Percentiles rank a stretch among this genome's conserved stretches.
Evolutionary conservation across 2,888 invertebrate genomes (phyloP).

Genomic region (Melanostoma mellinum): DNA sequence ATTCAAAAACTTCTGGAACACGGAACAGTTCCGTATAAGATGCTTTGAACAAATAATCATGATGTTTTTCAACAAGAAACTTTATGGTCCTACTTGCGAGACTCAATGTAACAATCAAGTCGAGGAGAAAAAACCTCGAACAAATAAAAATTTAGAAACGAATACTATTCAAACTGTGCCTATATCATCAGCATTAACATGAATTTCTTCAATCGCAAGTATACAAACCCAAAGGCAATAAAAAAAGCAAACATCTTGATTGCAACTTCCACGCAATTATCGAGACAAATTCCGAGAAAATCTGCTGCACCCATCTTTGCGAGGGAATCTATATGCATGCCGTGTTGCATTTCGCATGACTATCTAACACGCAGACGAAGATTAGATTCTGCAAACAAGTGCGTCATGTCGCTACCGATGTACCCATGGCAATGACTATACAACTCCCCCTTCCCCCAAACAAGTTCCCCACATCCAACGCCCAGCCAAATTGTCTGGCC

Average conservation of each 20-base stretch:
- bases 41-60: too few relatives aligned
- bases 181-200: too few relatives aligned
- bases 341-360: not conserved
- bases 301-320: not conserved
- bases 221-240: not conserved
- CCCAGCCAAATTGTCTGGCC: not conserved
- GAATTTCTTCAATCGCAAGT: too few relatives aligned
- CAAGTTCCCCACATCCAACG: not conserved
- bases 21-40: too few relatives aligned
- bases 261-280: not conserved
- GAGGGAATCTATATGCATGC: not conserved
- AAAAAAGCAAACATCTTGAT: not conserved
- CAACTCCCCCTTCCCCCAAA: not conserved
- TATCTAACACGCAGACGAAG: slow-evolving; percentile 11
- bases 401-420: slow-evolving; percentile 7
- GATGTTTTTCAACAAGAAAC: too few relatives aligned
- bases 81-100: too few relatives aligned
- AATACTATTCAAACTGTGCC: too few relatives aligned
- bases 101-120: too few relatives aligned
- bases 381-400: slow-evolving; percentile 18
- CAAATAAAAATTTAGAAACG: too few relatives aligned
- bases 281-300: not conserved
- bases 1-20: too few relatives aligned
- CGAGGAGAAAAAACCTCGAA: too few relatives aligned
- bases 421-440: not conserved